Evolutionary conservation across 2,888 invertebrate species (phyloP), one percentile per base, ranked within the genome.

Genomic region (Lycophotia porphyrea): DNA sequence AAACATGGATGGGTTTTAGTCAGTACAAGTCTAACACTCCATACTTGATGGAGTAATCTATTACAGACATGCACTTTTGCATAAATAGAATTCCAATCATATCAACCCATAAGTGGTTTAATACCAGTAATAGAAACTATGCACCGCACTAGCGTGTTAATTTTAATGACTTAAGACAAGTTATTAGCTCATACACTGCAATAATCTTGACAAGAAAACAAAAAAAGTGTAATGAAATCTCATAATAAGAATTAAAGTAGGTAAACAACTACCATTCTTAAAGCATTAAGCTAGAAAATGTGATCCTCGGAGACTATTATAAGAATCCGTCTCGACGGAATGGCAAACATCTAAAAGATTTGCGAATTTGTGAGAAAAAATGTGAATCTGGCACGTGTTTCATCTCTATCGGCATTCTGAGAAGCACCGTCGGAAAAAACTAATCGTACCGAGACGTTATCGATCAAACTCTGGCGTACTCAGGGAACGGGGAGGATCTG

Each of bases 81-180:
- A 63, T 65, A 67, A 71, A 27, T 79, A 66, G 21, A 42, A 79
- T 68, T 71, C 52, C 44, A 47, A 58, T 39, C 71, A 58, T 65
- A 68, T 27, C 24, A 69, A 66, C 69, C 21, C 7, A 1, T 69
- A 55, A 71, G 42, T 64, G 42, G 36, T 61, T 64, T 49, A 42
- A 65, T 44, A 61, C 49, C 39, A 39, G 49, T 58, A 3, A 13
- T 65, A 60, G 65, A 60, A 84, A 71, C 71, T 74, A 76, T 70
- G 47, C 55, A 71, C 36, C 27, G 73, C 52, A 77, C 42, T 81
- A 84, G 83, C 85, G 86, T 85, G 85, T 84, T 77, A 64, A 84
- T 84, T 72, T 79, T 88, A 86, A 83, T 84, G 79, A 86, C 75
- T 84, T 61, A 64, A 64, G 76, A 84, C 79, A 86, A 85, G 78